phyloP scores from a whole-genome alignment of 2,888 invertebrate genomes.

The Eurytoma californica region DNA sequence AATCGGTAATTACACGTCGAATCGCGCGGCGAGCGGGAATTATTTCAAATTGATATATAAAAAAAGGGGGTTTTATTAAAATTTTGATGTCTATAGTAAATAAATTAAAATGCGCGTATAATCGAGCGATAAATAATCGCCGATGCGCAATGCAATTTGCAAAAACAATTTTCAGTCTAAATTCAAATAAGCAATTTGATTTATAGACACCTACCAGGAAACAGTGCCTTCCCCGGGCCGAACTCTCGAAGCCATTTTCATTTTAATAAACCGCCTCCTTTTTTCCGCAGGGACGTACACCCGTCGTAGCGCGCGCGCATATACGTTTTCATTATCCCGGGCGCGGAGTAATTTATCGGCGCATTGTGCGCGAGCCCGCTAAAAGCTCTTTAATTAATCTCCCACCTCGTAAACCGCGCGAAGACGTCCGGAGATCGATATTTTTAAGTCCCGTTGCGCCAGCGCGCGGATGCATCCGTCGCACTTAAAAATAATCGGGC shows the following conservation, averaged over 20 bases:
- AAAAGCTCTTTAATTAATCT: conserved; percentile 49
- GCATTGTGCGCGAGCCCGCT: conserved; percentile 32
- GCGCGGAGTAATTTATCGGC: conserved; percentile 42
- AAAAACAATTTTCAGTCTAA: not conserved
- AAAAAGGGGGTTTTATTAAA: too few species aligned
- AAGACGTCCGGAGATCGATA: conserved; percentile 22
- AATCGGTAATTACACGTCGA: too few species aligned
- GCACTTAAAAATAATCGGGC: conserved; percentile 34
- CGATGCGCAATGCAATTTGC: not conserved
- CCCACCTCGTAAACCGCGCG: not conserved
- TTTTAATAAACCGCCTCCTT: conserved; percentile 10
- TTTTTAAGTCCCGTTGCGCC: conserved; percentile 8
- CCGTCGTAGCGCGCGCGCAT: not conserved
- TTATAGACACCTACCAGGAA: not conserved
- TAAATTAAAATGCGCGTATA: not conserved
- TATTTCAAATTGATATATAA: too few species aligned
- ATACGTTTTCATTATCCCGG: conserved; percentile 41
- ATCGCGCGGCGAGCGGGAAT: too few species aligned
- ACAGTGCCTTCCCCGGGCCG: not conserved
- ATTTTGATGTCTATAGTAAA: too few species aligned
- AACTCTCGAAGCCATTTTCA: conserved; percentile 2
- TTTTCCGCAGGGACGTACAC: not conserved
- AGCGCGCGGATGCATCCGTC: conserved; percentile 1
- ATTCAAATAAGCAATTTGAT: conserved; percentile 17
- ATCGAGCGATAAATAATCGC: not conserved